Evolutionary conservation across 2,888 invertebrate genomes (phyloP), one percentile per base, ranked within the genome.

Genomic region (Hirtodrosophila duncani): DNA sequence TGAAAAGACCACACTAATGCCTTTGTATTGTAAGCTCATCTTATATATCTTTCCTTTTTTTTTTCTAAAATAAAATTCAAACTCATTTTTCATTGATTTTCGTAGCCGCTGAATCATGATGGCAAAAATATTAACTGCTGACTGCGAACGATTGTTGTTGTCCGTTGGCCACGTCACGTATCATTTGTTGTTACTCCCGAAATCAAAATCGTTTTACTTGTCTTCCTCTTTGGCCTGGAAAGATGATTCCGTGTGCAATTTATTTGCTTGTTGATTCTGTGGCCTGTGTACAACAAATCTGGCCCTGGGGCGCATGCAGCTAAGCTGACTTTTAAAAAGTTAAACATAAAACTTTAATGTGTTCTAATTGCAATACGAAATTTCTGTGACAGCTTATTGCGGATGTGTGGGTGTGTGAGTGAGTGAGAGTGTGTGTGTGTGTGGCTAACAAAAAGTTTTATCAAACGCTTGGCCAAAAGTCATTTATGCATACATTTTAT

Each of bases 301-400:
- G n/a, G n/a, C n/a, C n/a, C n/a, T n/a, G n/a, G n/a, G n/a, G n/a
- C n/a, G n/a, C n/a, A n/a, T n/a, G n/a, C n/a, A n/a, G n/a, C 27
- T 69, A 63, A 57, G 74, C 74, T 60, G 43, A 43, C 52, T 31
- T 46, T 38, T 49, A 29, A 38, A 59, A 78, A 68, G 44, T 72
- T 80, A 55, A 63, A 50, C n/a, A 50, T 63, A 63, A 63, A 69
- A 63, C 70, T 63, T 81, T 63, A 74, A 75, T 75, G 64, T 61
- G 59, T 37, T 64, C 51, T 79, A 74, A 75, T 81, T 81, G 71
- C 60, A 29, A 41, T n/a, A n/a, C n/a, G n/a, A 51, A 52, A 66
- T 45, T 65, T 26, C 20, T 45, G 21, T 39, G 39, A 27, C 33
- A 16, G n/a, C n/a, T n/a, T n/a, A 31, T 33, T 26, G 24, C n/a